Base-by-base conservation (phyloP, 2,888 invertebrate species). In the Euproctis similis region DNA sequence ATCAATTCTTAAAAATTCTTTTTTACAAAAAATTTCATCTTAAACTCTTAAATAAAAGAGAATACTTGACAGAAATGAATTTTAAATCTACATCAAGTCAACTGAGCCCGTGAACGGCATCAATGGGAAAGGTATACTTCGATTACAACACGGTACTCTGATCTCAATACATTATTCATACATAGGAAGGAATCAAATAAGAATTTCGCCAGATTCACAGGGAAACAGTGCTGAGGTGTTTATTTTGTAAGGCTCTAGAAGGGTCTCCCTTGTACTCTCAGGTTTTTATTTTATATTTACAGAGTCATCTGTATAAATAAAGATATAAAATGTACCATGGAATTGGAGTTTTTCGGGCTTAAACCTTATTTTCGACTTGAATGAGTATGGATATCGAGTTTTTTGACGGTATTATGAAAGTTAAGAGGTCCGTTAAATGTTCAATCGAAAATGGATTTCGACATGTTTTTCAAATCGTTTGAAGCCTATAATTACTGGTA, bases 131-230 rank as follows among this genome's bases (percentile, higher is more conserved):
- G n/a, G 4, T 19, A 20, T 8, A 19, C 11, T 11, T 5, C 12
- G 10, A 25, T 12, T 26, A 21, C 21, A 21, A 21, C 9, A 31
- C 20, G 17, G 12, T 8, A 12, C 8, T 17, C 26, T 26, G 8
- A 19, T 18, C 27, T 8, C 14, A 27, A 27, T 24, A 31, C 14
- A 31, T 27, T 14, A 27, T 27, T 27, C 19, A 20, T 31, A 26
- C 11, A 14, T 26, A 13, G 13, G 10, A 11, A 6, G 12, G 14
- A 14, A 26, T 22, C 13, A 22, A 26, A 26, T 18, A 26, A n/a
- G n/a, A 3, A 12, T n/a, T 19, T 19, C 13, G 2, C 6, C 8
- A 8, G 26, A 31, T n/a, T 9, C 1, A 13, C n/a, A 4, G 8
- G 11, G 8, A 16, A 8, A 21, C 12, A 21, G 8, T 10, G 10